A percentile compares a stretch with the other conserved stretches of the same genome.
phyloP scores from a whole-genome alignment of 2,113 vertebrate genomes.

The Oryzias celebensis region DNA sequence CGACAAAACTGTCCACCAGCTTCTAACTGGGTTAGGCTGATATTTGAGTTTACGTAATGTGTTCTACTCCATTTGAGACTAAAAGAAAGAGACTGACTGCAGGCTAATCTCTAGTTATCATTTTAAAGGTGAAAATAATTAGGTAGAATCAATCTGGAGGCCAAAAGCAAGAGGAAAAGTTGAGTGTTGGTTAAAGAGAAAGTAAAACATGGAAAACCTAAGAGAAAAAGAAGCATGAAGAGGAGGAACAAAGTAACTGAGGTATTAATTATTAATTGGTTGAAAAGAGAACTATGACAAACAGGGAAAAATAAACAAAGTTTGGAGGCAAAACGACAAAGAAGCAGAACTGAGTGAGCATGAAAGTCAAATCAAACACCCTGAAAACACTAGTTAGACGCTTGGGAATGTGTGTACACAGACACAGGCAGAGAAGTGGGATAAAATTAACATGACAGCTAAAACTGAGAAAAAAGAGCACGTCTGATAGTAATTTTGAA shows the following conservation, averaged over 20 bases:
- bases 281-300: constrained; percentile 33
- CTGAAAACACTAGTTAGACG: constrained; percentile 39
- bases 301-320: constrained; percentile 44
- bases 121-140: constrained; percentile 55
- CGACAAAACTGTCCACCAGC: constrained; percentile 4
- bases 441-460: constrained; percentile 9
- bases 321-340: constrained; percentile 35
- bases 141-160: constrained; percentile 42
- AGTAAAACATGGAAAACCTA: no score
- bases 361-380: constrained; percentile 58
- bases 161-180: constrained; percentile 13
- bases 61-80: constrained; percentile 30
- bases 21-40: constrained; percentile 62
- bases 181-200: constrained; percentile 1
- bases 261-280: constrained; percentile 50
- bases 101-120: constrained; percentile 37
- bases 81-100: constrained; percentile 35
- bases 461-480: neutral
- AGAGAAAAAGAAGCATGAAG: constrained; percentile 8
- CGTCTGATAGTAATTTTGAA: constrained; percentile 15
- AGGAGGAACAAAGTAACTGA: constrained; percentile 35
- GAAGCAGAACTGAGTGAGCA: constrained; percentile 16
- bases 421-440: neutral
- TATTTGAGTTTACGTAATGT: constrained; percentile 57
- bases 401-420: constrained; percentile 32